Evolutionary conservation across 2,797 vertebrate species (phyloP).

Genomic region (Streptopelia turtur): DNA sequence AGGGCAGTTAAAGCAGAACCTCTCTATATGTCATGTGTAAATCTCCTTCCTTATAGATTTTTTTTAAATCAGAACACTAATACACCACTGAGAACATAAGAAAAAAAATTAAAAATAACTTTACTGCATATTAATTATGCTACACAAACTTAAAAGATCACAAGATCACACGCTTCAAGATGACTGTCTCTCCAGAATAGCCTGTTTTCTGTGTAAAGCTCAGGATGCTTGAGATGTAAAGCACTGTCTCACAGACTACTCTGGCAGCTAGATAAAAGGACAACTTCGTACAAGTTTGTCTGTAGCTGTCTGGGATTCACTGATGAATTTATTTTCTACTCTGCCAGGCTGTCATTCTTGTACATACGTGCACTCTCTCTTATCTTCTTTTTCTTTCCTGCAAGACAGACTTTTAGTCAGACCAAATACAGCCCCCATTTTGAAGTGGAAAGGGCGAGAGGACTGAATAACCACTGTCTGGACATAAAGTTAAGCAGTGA

Average conservation of each 20-base stretch:
- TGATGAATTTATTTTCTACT: not conserved
- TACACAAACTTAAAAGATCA: not conserved
- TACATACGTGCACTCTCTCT: not conserved
- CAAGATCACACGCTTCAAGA: not conserved
- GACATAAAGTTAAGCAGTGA: not conserved
- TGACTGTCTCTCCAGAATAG: not conserved
- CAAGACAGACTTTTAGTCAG: not conserved
- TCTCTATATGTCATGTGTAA: not conserved
- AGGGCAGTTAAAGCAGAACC: not conserved
- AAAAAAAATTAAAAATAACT: not conserved
- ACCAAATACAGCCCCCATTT: not conserved
- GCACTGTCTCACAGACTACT: not conserved
- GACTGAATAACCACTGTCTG: not conserved
- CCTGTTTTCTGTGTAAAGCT: not conserved
- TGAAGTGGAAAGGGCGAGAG: not conserved
- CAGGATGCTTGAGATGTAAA: not conserved
- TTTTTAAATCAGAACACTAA: not conserved
- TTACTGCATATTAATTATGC: not conserved
- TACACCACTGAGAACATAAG: not conserved
- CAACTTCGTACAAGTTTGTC: not conserved
- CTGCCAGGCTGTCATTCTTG: not conserved
- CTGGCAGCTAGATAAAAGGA: not conserved
- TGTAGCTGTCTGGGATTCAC: not conserved
- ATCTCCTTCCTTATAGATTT: not conserved
- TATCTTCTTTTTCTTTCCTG: not conserved